Evolutionary conservation across 1,140 invertebrate species (phyloP), one percentile per base, ranked within the genome.

Genomic region (Halyomorpha halys): DNA sequence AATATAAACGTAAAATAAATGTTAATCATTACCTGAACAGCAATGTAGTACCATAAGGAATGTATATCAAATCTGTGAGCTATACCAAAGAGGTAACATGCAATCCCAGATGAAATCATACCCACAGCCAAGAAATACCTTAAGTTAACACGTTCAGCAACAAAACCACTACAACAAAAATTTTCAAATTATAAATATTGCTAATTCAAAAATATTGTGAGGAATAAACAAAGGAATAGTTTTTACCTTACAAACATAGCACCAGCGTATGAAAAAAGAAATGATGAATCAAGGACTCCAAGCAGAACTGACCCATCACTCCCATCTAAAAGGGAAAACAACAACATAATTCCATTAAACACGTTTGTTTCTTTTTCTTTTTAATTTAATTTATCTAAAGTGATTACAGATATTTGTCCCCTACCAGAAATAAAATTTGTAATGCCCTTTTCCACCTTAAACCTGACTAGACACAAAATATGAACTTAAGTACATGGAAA

Each of bases 101-200:
- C 87, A 15, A 92, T 76, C 19, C 93, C 93, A 13, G 91, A 94
- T 3, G 86, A 73, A 25, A 98, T 76, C 94, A 97, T 97, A 59
- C 94, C 94, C 47, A 89, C 71, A 0, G 89, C 79, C 15, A 98
- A 79, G 75, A 94, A 98, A 73, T 94, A 93, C 18, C 94, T 78
- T 27, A 98, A 75, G 73, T 95, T 91, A 51, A 94, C 86, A 49
- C 94, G 77, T 75, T 98, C 95, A 0, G 94, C 94, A 60, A 97
- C 77, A 71, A 96, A 86, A 6, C 94, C 94, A 81, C 83, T 87
- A 69, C 11, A 76, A 68, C 66, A 68, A 67, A 15, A 73, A 67
- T 30, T 30, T 30, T 30, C 27, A 39, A 70, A 11, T 39, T 39
- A 1, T 1, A 39, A 39, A 11, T 39, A 39, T 13, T 6, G 34